These are phyloP conservation scores for Antedon mediterranea DNA, from an alignment of 53 echinoderm and acorn worm species.

Conservation along the genomic window DNA sequence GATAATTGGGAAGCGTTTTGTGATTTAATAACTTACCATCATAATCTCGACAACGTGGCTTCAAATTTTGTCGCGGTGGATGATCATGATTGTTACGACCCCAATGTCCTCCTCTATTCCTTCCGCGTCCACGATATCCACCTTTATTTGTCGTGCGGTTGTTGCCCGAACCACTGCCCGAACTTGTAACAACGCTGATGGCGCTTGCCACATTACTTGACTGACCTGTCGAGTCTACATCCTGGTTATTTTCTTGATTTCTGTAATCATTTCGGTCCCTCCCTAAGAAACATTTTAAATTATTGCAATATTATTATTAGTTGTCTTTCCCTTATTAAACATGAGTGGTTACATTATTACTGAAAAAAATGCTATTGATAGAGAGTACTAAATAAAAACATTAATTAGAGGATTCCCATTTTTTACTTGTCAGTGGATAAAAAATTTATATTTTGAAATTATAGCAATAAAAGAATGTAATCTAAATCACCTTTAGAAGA, in stretches of 20 bases:
- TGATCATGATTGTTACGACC: neutral
- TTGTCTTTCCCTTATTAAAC: too few relatives aligned
- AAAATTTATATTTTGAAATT: too few relatives aligned
- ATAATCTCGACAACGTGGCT: conserved; percentile 56
- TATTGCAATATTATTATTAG: neutral
- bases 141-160: neutral
- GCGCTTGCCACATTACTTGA: conserved; percentile 33
- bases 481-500: too few relatives aligned
- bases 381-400: too few relatives aligned
- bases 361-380: too few relatives aligned
- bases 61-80: neutral
- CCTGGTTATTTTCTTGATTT: neutral
- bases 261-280: neutral
- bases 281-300: neutral
- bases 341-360: too few relatives aligned
- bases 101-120: neutral
- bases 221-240: neutral
- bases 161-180: conserved; percentile 6
- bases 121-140: neutral
- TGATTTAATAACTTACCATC: conserved; percentile 34
- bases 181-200: conserved; percentile 37
- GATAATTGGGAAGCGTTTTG: too few relatives aligned
- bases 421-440: too few relatives aligned
- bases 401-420: too few relatives aligned
- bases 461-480: too few relatives aligned